Conservation (phyloP, 2,113 vertebrate genomes). For the Pelusios castaneus region DNA sequence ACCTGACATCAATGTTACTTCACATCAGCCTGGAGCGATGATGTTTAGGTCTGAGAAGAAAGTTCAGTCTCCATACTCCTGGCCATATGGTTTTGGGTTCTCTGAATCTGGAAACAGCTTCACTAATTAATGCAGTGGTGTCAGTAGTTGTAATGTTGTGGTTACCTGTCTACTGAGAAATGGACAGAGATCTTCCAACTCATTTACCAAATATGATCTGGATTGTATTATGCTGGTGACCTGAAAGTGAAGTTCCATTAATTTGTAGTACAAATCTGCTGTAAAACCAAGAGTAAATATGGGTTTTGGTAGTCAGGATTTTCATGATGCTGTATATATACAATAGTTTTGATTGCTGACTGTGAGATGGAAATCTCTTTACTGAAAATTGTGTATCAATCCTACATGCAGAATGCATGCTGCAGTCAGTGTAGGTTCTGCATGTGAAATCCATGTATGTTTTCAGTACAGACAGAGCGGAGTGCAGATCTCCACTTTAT, state of each 20-base stretch:
- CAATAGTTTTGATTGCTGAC: not conserved
- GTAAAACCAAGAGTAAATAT: not conserved
- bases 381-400: not conserved
- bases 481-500: not conserved
- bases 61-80: not conserved
- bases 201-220: not conserved
- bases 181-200: not conserved
- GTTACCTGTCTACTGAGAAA: not conserved
- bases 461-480: not conserved
- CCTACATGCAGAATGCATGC: not conserved
- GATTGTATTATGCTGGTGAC: not conserved
- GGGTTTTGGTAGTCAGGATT: not conserved
- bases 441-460: not conserved
- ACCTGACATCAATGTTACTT: not conserved
- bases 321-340: fast-evolving
- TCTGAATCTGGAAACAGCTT: not conserved
- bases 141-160: fast-evolving
- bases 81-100: not conserved
- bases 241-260: not conserved
- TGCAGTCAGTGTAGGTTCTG: not conserved
- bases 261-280: not conserved
- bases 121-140: not conserved
- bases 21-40: not conserved
- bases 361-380: not conserved
- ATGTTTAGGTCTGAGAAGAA: not conserved